Percentiles rank a stretch among this genome's conserved stretches.
These are phyloP conservation scores for Catalaphyllia jardinei DNA, from an alignment of 64 coral and sea anemone species.

Conservation along the genomic window DNA sequence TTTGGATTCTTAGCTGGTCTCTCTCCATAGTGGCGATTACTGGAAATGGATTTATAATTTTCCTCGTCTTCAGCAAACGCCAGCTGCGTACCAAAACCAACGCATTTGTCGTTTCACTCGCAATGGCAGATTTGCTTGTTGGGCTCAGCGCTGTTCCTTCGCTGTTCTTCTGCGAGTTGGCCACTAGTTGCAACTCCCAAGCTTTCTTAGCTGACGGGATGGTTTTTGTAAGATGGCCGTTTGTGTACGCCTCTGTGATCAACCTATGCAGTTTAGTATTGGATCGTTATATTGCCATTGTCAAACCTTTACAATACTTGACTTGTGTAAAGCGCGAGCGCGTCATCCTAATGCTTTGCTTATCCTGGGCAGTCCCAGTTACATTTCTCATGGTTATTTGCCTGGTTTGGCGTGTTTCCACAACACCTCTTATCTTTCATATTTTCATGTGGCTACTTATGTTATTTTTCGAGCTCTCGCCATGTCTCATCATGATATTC, in stretches of 20 bases:
- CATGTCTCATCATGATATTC: not conserved
- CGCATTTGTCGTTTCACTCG: not conserved
- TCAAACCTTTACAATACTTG: not conserved
- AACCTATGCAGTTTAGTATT: not conserved
- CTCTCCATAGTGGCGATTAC: not conserved
- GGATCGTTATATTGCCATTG: not conserved
- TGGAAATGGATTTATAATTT: not conserved
- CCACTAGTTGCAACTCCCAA: no score
- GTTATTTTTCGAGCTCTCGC: not conserved
- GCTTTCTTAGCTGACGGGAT: not conserved
- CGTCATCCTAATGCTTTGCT: not conserved
- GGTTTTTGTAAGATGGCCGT: not conserved
- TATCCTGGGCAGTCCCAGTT: not conserved
- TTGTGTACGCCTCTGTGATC: not conserved
- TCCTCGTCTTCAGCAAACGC: not conserved
- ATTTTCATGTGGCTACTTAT: not conserved
- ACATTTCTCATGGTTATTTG: not conserved
- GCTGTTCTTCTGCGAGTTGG: not conserved
- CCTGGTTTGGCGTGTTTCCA: not conserved
- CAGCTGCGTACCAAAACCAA: constrained; percentile 3
- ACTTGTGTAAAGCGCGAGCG: not conserved
- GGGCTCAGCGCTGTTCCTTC: not conserved
- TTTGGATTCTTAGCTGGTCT: not conserved
- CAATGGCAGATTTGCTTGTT: not conserved
- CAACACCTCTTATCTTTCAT: not conserved